Evolutionary conservation across 2,797 vertebrate species (phyloP).

Genomic region (Platalea minor): DNA sequence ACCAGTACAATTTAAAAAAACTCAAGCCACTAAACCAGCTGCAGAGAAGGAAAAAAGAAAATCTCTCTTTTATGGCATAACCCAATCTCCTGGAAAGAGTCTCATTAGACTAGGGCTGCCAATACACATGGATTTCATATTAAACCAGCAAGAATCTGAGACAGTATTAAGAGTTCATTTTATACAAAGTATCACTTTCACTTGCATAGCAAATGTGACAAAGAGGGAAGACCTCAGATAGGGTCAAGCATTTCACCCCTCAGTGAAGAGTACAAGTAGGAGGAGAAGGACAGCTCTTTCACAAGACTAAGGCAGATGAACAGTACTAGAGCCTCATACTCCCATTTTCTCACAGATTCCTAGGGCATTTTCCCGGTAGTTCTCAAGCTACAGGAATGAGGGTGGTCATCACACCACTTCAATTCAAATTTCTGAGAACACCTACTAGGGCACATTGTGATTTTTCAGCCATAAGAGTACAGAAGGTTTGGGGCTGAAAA

Average conservation of each 20-base stretch:
- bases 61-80: not conserved
- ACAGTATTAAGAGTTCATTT: not conserved
- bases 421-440: not conserved
- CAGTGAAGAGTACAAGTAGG: not conserved
- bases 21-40: not conserved
- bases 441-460: accelerated
- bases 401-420: not conserved
- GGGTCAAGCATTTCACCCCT: not conserved
- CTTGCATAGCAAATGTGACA: accelerated
- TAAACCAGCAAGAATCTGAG: not conserved
- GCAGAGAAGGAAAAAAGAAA: not conserved
- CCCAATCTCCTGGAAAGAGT: not conserved
- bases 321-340: not conserved
- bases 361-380: not conserved
- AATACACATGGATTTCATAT: not conserved
- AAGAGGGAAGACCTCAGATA: not conserved
- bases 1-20: not conserved
- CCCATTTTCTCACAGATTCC: not conserved
- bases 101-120: not conserved
- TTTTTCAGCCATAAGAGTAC: not conserved
- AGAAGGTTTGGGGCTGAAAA: not conserved
- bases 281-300: not conserved
- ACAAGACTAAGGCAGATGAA: not conserved
- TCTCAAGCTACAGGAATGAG: not conserved
- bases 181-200: not conserved